phyloP scores from a whole-genome alignment of 2,113 vertebrate species.

The Eleginops maclovinus region DNA sequence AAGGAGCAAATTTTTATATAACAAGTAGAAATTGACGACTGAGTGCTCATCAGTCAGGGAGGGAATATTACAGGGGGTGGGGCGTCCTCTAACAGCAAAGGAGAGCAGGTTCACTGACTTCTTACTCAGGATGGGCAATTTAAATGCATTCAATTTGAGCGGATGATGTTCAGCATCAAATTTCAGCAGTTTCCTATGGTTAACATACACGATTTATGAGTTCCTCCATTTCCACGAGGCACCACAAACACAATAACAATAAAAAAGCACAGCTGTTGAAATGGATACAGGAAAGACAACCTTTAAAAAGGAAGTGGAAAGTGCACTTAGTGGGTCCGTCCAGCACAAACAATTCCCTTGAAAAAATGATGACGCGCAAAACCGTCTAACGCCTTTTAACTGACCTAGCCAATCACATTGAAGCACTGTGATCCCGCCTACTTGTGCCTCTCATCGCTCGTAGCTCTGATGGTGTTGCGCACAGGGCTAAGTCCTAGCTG shows the following conservation, averaged over 20 bases:
- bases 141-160: slow-evolving; percentile 30
- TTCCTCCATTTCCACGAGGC: slow-evolving; percentile 48
- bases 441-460: neutral
- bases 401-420: neutral
- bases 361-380: neutral
- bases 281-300: slow-evolving; percentile 67
- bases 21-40: slow-evolving; percentile 59
- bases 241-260: slow-evolving; percentile 56
- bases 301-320: slow-evolving; percentile 72
- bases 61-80: slow-evolving; percentile 18
- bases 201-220: slow-evolving; percentile 10
- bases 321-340: slow-evolving; percentile 79
- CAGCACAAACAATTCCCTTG: slow-evolving; percentile 10
- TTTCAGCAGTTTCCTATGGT: slow-evolving; percentile 25
- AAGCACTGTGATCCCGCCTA: neutral
- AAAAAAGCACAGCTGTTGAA: slow-evolving; percentile 42
- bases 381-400: neutral
- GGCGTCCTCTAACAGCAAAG: slow-evolving; percentile 27
- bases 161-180: slow-evolving; percentile 44
- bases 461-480: neutral
- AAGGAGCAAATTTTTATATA: slow-evolving; percentile 57
- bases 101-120: slow-evolving; percentile 13
- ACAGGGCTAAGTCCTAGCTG: slow-evolving; percentile 42
- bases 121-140: neutral
- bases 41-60: slow-evolving; percentile 27